phyloP scores from a whole-genome alignment of 1,140 invertebrate species.

The Trichogramma pretiosum region DNA sequence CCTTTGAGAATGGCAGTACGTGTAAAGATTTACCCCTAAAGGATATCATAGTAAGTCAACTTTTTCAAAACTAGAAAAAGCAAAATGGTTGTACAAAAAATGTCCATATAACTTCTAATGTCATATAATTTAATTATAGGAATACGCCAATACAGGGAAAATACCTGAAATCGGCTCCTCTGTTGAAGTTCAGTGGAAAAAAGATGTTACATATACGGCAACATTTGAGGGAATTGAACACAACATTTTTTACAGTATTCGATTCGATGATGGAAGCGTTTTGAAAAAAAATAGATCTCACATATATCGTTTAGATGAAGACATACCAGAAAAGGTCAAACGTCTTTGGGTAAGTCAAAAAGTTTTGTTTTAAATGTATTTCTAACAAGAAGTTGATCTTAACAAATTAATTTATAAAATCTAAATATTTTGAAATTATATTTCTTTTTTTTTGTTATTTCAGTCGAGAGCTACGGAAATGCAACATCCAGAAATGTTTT shows the following conservation, averaged over 20 bases:
- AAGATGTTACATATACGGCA: slow-evolving; percentile 51
- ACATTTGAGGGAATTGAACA: slow-evolving; percentile 50
- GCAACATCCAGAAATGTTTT: slow-evolving; percentile 47
- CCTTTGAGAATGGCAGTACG: slow-evolving; percentile 58
- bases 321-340: slow-evolving; percentile 46
- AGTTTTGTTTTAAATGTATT: slow-evolving; percentile 21
- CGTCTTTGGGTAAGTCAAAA: slow-evolving; percentile 47
- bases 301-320: slow-evolving; percentile 44
- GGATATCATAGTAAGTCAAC: slow-evolving; percentile 45
- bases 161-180: slow-evolving; percentile 42
- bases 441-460: no score
- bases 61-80: no score
- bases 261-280: slow-evolving; percentile 46
- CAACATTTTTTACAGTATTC: slow-evolving; percentile 49
- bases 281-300: slow-evolving; percentile 39
- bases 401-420: slow-evolving; percentile 18
- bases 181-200: slow-evolving; percentile 53
- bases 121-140: slow-evolving; percentile 27
- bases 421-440: no score
- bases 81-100: no score
- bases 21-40: slow-evolving; percentile 52
- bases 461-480: slow-evolving; percentile 49
- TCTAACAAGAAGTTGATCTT: slow-evolving; percentile 10
- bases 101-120: no score
- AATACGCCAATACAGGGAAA: slow-evolving; percentile 30